Evolutionary conservation across 1,140 invertebrate species (phyloP).

Genomic region (Danaus plexippus): DNA sequence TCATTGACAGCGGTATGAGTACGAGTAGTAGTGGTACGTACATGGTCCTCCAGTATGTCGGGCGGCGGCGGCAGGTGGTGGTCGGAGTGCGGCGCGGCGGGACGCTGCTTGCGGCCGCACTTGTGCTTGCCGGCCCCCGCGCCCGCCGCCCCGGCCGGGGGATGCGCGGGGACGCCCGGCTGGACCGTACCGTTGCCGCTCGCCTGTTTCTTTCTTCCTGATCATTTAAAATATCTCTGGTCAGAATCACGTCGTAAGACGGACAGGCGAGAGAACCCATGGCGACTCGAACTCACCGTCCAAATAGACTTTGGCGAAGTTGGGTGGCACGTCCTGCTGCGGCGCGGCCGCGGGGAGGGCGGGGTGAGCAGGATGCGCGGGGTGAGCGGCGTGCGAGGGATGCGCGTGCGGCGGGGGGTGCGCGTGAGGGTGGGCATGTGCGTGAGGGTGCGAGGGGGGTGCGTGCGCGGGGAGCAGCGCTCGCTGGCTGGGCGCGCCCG

Average conservation of each 20-base stretch:
- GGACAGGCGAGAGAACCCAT: background rate
- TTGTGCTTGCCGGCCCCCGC: slow-evolving; percentile 55
- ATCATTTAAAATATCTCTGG: background rate
- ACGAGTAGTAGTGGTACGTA: slow-evolving; percentile 16
- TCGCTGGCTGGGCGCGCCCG: slow-evolving; percentile 43
- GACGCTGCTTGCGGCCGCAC: slow-evolving; percentile 54
- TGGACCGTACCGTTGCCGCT: slow-evolving; percentile 15
- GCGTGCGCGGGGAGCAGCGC: slow-evolving; percentile 35
- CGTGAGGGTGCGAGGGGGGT: slow-evolving; percentile 12
- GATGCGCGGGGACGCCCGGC: slow-evolving; percentile 22
- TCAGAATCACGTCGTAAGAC: background rate
- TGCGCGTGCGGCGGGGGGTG: slow-evolving; percentile 30
- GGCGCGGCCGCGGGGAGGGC: slow-evolving; percentile 40
- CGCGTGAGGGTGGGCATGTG: slow-evolving; percentile 18
- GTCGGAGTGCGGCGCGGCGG: slow-evolving; percentile 51
- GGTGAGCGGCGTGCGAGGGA: slow-evolving; percentile 18
- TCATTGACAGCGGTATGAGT: background rate
- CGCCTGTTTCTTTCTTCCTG: slow-evolving; percentile 30
- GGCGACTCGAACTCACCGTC: slow-evolving; percentile 29
- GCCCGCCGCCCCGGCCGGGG: slow-evolving; percentile 22
- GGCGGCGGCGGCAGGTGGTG: slow-evolving; percentile 66
- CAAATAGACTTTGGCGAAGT: slow-evolving; percentile 49
- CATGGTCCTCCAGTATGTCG: slow-evolving; percentile 59
- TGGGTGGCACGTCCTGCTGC: slow-evolving; percentile 37
- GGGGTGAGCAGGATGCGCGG: slow-evolving; percentile 32